A percentile compares a stretch with the other conserved stretches of the same genome.
phyloP scores from a whole-genome alignment of 2,113 vertebrate species.

The Rynchops niger region DNA sequence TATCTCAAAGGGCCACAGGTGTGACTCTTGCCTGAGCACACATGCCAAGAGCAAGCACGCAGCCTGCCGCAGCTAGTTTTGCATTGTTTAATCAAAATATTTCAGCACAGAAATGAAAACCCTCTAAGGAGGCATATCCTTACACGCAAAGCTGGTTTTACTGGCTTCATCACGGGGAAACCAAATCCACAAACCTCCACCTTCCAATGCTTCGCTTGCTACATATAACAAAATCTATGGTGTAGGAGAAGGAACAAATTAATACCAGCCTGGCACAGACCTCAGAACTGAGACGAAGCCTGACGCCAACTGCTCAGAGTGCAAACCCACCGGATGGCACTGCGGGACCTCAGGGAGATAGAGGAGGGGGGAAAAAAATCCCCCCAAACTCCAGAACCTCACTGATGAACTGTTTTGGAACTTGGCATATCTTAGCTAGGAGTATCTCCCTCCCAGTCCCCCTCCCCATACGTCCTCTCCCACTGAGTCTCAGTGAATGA shows the following conservation, averaged over 20 bases:
- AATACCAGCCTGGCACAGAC: neutral
- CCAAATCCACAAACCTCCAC: neutral
- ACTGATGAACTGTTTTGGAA: neutral
- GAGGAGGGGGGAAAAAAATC: rapidly evolving
- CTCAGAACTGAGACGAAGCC: neutral
- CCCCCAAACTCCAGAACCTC: neutral
- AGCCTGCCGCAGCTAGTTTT: constrained; percentile 2
- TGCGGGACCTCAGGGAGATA: neutral
- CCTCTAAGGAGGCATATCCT: neutral
- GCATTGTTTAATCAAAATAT: constrained; percentile 22
- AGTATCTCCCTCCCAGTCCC: neutral
- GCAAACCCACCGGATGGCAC: neutral
- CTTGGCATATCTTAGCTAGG: neutral
- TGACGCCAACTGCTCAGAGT: neutral
- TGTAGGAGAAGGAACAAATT: neutral
- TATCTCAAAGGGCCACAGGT: neutral
- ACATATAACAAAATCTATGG: neutral
- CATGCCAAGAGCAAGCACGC: neutral
- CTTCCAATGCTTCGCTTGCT: neutral
- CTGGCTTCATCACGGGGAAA: neutral
- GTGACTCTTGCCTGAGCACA: neutral
- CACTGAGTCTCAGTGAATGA: neutral
- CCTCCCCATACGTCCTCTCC: neutral
- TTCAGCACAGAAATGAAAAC: neutral
- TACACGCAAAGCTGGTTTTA: constrained; percentile 22